phyloP scores from a whole-genome alignment of 2,888 invertebrate genomes.

The Dryomyza anilis region DNA sequence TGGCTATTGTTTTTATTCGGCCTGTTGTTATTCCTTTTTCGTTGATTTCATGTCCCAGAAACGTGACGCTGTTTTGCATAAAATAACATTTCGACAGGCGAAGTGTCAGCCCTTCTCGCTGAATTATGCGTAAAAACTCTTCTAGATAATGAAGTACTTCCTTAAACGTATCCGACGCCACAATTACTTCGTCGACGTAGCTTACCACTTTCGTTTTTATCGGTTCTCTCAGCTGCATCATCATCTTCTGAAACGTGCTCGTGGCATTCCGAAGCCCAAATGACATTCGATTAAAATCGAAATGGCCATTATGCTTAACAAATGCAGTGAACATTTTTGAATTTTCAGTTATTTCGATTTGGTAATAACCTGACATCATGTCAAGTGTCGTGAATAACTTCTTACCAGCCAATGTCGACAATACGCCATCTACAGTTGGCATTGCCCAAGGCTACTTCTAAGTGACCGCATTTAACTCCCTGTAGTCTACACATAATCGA shows the following conservation, averaged over 20 bases:
- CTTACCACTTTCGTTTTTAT: too few species aligned
- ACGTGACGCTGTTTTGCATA: neutral
- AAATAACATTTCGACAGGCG: neutral
- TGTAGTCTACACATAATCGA: too few species aligned
- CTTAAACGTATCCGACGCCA: neutral
- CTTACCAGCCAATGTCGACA: conserved; percentile 25
- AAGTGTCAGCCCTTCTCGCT: neutral
- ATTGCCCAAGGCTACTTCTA: neutral
- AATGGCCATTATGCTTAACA: too few species aligned
- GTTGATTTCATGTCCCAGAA: too few species aligned
- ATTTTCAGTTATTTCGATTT: too few species aligned
- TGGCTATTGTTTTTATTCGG: neutral
- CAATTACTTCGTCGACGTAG: too few species aligned
- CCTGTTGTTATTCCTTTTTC: neutral
- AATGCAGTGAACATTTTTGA: too few species aligned
- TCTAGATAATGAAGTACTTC: too few species aligned
- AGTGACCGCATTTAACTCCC: neutral
- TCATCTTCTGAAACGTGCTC: conserved; percentile 48
- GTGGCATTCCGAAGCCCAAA: conserved; percentile 56
- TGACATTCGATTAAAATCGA: conserved; percentile 51
- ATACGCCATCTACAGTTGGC: neutral
- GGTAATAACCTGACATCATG: too few species aligned
- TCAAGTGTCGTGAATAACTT: too few species aligned
- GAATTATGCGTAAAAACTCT: too few species aligned
- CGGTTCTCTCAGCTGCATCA: neutral